Base-by-base conservation (phyloP, 2,797 vertebrate species). In the Eulemur rubriventer region DNA sequence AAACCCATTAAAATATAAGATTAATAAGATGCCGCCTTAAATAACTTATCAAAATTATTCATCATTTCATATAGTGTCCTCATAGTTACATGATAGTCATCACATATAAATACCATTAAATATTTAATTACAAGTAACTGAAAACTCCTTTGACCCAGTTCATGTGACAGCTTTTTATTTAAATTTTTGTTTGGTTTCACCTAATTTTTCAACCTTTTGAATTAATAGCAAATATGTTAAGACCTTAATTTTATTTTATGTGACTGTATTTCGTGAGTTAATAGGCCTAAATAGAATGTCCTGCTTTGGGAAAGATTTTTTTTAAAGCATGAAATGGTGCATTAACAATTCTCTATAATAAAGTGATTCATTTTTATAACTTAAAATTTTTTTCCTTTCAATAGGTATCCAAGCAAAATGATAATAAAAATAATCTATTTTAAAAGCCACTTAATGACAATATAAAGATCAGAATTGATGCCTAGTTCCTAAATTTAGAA, bases 41-140 rank as follows among this genome's bases (percentile, higher is more conserved):
- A 93, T 85, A 55, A 67, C 9, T 75, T 79, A 41, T 72, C 59
- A 88, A 90, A 78, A 85, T 84, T 57, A 63, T 50, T 63, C 20
- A 73, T 90, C 91, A 73, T 70, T 92, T 83, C 67, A 55, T 85
- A n/a, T 0, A 20, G 84, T 76, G 20, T 2, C 24, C 70, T 96
- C 30, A 81, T 79, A 75, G 10, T 26, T 89, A 89, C 2, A 81
- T 48, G 30, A 89, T 16, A 76, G 16, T 48, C 43, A 95, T 82
- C 41, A 92, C 22, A 55, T 28, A n/a, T 48, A 95, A 65, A 26
- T 50, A 83, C 38, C 41, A 86, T 26, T 57, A 65, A 73, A 83
- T 57, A 86, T 38, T 96, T 95, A 59, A 67, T 65, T 82, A 88
- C 7, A 65, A 67, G 30, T 91, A 96, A 83, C n/a, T 79, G 5